Conservation (phyloP, 2,113 vertebrate species). For the Spheniscus mendiculus region DNA sequence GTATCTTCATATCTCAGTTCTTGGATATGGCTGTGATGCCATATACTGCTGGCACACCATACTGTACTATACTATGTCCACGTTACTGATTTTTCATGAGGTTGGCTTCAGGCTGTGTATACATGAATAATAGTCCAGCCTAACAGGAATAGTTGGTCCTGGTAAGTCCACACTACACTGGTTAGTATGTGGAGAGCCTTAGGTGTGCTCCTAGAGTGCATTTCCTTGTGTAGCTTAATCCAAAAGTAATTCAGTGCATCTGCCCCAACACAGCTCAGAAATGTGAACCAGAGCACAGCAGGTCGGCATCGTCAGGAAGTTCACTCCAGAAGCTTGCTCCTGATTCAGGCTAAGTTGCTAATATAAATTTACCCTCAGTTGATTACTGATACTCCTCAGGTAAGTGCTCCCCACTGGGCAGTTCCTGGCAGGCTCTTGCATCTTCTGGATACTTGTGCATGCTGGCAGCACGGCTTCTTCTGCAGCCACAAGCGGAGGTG, state of each 20-base stretch:
- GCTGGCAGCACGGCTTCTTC: rapidly evolving
- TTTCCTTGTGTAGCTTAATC: not conserved
- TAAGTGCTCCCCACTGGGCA: not conserved
- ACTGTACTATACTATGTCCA: too few species aligned
- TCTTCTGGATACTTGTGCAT: not conserved
- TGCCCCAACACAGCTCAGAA: not conserved
- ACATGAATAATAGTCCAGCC: not conserved
- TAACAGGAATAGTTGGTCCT: not conserved
- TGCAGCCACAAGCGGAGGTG: not conserved
- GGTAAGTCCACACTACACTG: not conserved
- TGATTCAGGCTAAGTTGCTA: not conserved
- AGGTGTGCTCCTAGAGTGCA: not conserved
- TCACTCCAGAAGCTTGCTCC: not conserved
- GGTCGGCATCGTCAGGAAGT: not conserved
- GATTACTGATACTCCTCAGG: not conserved
- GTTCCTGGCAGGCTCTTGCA: not conserved
- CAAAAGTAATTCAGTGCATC: not conserved
- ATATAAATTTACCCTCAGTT: not conserved
- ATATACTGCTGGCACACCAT: not conserved
- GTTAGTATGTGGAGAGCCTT: not conserved
- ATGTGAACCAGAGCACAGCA: not conserved
- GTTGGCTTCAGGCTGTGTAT: not conserved
- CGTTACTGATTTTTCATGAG: not conserved
- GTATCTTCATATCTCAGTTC: not conserved
- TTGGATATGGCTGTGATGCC: not conserved